Percentiles rank a stretch among this genome's conserved stretches.
Conservation (phyloP, 2,113 vertebrate genomes). For the Parus major region DNA sequence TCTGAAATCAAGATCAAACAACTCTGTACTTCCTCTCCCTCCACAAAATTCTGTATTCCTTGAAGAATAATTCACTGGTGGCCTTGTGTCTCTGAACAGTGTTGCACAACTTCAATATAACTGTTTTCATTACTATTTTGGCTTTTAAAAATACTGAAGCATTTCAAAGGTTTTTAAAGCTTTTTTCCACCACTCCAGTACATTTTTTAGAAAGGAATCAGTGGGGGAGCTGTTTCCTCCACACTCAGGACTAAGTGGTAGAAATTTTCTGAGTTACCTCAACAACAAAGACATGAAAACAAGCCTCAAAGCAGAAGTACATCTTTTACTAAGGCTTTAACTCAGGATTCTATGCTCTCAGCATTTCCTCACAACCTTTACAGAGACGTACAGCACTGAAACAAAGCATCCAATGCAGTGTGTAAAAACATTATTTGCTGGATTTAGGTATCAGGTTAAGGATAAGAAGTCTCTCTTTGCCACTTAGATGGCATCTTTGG, state of each 20-base stretch:
- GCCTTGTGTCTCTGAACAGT: background rate
- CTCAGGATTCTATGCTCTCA: background rate
- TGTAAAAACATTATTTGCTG: background rate
- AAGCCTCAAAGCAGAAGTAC: background rate
- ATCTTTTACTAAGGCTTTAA: background rate
- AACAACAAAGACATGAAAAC: background rate
- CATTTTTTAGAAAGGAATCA: background rate
- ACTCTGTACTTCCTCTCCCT: background rate
- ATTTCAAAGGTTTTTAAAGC: background rate
- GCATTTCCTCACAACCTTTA: background rate
- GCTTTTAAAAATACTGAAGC: background rate
- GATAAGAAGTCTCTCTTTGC: background rate
- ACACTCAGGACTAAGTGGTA: background rate
- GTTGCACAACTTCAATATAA: background rate
- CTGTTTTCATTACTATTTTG: background rate
- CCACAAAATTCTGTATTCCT: background rate
- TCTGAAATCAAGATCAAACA: background rate
- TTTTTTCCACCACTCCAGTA: background rate
- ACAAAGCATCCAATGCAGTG: background rate
- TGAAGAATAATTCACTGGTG: background rate
- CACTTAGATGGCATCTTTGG: background rate
- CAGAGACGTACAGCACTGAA: background rate
- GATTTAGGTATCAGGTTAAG: background rate
- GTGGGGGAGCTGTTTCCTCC: background rate
- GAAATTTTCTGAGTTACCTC: background rate